These are phyloP conservation scores for Chloroceryle amazona DNA, from an alignment of 2,797 vertebrate genomes.

Conservation along the genomic window DNA sequence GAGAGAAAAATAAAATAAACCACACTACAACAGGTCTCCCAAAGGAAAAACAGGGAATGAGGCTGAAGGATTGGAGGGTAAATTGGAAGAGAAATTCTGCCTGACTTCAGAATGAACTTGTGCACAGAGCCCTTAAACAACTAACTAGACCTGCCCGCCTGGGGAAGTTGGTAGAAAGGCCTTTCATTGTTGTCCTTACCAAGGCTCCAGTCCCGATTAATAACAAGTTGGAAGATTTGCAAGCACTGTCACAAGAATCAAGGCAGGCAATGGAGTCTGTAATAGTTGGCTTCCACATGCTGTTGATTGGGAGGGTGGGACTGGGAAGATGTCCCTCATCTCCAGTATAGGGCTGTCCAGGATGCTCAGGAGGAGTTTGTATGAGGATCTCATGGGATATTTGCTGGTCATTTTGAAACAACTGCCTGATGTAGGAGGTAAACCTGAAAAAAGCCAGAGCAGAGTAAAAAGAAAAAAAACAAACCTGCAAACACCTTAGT, in stretches of 20 bases:
- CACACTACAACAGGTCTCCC: neutral
- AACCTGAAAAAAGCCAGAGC: neutral
- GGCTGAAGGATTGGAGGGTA: slow-evolving; percentile 1
- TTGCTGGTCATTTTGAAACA: neutral
- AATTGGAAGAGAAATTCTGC: slow-evolving; percentile 27
- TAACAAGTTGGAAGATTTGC: neutral
- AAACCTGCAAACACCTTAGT: neutral
- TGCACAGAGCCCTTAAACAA: neutral
- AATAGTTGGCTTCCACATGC: neutral
- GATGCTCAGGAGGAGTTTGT: neutral
- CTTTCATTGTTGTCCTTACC: neutral
- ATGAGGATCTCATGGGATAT: neutral
- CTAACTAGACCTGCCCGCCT: neutral
- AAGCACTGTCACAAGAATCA: neutral
- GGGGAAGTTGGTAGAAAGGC: neutral
- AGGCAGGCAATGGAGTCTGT: neutral
- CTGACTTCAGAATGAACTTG: neutral
- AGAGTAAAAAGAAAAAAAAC: too few relatives aligned
- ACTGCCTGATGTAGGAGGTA: neutral
- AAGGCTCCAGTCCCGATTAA: neutral
- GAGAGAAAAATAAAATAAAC: neutral
- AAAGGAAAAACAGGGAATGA: neutral
- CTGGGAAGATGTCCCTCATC: neutral
- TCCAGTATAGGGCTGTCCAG: neutral
- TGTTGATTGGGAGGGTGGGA: neutral